Evolutionary conservation across 2,888 invertebrate species (phyloP).

Genomic region (Drosophila colorata): DNA sequence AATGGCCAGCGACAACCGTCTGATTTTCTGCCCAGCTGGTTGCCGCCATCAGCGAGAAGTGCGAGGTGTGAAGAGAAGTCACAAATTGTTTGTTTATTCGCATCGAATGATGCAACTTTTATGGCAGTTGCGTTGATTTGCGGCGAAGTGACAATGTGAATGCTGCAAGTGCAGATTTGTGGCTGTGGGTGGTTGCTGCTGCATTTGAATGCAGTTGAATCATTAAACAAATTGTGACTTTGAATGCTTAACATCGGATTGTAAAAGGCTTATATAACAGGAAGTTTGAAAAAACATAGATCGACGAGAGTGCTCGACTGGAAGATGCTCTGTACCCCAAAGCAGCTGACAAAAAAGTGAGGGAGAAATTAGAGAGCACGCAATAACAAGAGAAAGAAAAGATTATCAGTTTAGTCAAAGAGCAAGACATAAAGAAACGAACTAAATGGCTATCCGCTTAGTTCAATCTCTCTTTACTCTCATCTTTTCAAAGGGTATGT

Average conservation of each 20-base stretch:
- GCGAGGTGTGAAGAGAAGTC: slow-evolving; percentile 3
- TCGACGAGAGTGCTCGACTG: no score
- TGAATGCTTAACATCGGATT: neutral
- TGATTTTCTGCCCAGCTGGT: slow-evolving; percentile 38
- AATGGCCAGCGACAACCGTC: slow-evolving; percentile 30
- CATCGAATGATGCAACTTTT: slow-evolving; percentile 43
- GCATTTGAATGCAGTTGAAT: slow-evolving; percentile 10
- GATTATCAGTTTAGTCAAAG: no score
- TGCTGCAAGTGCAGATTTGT: neutral
- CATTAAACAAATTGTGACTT: slow-evolving; percentile 3
- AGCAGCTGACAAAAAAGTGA: no score
- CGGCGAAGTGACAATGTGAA: slow-evolving; percentile 3
- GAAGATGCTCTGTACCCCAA: no score
- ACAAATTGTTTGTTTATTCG: slow-evolving; percentile 36
- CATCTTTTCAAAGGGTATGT: no score
- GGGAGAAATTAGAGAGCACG: no score
- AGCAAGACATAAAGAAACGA: no score
- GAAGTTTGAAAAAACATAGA: neutral
- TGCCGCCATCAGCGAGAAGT: slow-evolving; percentile 26
- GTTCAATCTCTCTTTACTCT: no score
- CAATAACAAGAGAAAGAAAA: no score
- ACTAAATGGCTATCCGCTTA: no score
- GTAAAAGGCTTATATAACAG: neutral
- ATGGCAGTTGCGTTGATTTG: slow-evolving; percentile 16
- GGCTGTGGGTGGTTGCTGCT: slow-evolving; percentile 7